Conservation (phyloP, 2,797 vertebrate genomes). For the Acridotheres tristis region DNA sequence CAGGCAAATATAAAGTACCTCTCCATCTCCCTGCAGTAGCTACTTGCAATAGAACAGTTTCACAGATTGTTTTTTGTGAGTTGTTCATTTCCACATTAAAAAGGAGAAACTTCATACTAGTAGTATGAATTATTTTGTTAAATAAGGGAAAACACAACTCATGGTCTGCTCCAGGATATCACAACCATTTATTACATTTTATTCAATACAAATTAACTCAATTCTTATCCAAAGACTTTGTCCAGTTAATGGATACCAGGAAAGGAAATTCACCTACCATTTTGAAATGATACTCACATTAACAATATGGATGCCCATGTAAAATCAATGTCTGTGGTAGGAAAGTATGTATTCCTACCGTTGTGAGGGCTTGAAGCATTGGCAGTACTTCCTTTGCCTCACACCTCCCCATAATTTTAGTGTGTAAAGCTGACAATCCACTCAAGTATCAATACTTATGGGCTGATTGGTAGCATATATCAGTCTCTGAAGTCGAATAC, state of each 20-base stretch:
- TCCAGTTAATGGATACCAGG: not conserved
- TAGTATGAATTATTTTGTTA: not conserved
- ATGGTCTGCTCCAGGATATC: not conserved
- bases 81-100: not conserved
- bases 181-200: not conserved
- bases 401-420: not conserved
- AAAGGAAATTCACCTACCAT: not conserved
- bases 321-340: not conserved
- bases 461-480: slow-evolving; percentile 1
- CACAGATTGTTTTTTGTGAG: not conserved
- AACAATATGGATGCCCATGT: not conserved
- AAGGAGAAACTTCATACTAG: not conserved
- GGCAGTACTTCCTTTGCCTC: slow-evolving; percentile 2
- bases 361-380: not conserved
- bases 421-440: not conserved
- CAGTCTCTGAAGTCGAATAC: slow-evolving; percentile 27
- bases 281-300: not conserved
- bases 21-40: not conserved
- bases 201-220: not conserved
- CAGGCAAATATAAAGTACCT: not conserved
- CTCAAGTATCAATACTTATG: slow-evolving; percentile 27
- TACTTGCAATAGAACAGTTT: not conserved
- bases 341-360: not conserved
- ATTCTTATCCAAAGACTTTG: not conserved
- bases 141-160: not conserved